These are phyloP conservation scores for Metellina segmentata DNA, from an alignment of 2,888 invertebrate genomes.

Conservation along the genomic window DNA sequence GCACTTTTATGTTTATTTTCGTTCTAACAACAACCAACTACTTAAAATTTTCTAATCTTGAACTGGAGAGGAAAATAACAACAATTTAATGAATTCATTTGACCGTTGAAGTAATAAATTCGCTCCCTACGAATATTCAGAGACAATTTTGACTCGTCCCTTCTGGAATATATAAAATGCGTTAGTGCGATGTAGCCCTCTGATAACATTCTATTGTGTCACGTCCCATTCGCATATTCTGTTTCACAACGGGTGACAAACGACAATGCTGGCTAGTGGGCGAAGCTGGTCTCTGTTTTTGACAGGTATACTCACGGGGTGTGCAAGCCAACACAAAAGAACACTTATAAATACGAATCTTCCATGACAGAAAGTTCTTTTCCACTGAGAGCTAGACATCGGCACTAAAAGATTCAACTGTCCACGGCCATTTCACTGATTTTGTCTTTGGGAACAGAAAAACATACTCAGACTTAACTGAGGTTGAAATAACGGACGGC, in stretches of 20 bases:
- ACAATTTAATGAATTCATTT: neutral
- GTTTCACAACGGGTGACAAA: constrained; percentile 41
- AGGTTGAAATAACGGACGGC: neutral
- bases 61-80: neutral
- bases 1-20: neutral
- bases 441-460: neutral
- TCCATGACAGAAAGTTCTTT: constrained; percentile 14
- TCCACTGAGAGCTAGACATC: neutral
- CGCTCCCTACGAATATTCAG: constrained; percentile 8
- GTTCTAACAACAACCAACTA: neutral
- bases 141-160: constrained; percentile 34
- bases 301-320: constrained; percentile 53
- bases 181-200: constrained; percentile 14
- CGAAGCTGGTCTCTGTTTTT: constrained; percentile 35
- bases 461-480: neutral
- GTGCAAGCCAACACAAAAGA: constrained; percentile 34
- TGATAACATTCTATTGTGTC: constrained; percentile 21
- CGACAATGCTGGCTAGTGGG: constrained; percentile 38
- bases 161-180: constrained; percentile 12
- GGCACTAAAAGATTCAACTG: neutral
- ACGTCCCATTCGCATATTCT: constrained; percentile 22
- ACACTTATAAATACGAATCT: constrained; percentile 72
- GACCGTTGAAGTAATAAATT: neutral
- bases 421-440: neutral
- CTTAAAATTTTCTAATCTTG: neutral